Evolutionary conservation across 2,113 vertebrate genomes (phyloP).

Genomic region (Hydropotes inermis): DNA sequence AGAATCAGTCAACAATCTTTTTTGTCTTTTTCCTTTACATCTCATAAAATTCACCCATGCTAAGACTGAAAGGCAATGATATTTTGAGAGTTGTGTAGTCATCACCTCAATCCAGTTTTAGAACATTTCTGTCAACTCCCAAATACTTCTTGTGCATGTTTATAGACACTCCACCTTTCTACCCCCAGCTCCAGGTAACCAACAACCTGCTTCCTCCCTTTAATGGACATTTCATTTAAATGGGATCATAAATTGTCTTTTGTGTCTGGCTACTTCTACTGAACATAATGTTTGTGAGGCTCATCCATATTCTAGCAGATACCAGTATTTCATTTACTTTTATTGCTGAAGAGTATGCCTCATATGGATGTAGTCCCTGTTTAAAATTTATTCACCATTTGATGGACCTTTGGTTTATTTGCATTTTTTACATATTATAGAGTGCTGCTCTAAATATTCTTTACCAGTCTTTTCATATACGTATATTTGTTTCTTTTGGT

Average conservation of each 20-base stretch:
- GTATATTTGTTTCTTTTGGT: neutral
- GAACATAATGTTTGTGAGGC: neutral
- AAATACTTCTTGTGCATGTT: neutral
- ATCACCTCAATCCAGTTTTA: neutral
- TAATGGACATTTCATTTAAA: neutral
- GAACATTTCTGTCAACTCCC: neutral
- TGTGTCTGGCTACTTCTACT: neutral
- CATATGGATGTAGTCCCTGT: neutral
- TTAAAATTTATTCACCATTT: neutral
- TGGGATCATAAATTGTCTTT: neutral
- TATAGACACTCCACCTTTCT: neutral
- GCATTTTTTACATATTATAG: neutral
- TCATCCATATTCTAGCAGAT: neutral
- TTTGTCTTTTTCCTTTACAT: neutral
- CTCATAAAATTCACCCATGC: neutral
- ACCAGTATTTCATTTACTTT: neutral
- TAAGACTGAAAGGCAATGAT: neutral
- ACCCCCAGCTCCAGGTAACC: neutral
- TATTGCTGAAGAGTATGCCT: neutral
- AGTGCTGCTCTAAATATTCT: neutral
- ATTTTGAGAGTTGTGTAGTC: neutral
- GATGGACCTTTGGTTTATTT: neutral
- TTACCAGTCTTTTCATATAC: neutral
- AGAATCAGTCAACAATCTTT: neutral
- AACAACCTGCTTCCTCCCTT: neutral